phyloP scores from a whole-genome alignment of 2,113 vertebrate species.

The Guaruba guarouba region DNA sequence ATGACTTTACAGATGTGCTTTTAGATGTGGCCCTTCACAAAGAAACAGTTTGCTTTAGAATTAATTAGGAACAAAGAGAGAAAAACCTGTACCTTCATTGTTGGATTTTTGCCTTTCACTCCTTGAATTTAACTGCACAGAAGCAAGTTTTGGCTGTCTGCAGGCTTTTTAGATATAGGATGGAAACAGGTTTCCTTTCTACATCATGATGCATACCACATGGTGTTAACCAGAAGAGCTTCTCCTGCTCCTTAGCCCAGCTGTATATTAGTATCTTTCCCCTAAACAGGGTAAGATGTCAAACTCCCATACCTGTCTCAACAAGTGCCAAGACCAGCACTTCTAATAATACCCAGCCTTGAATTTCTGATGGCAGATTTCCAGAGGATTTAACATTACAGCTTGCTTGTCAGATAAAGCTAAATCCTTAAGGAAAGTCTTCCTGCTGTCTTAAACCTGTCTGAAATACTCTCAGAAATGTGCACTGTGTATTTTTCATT shows the following conservation, averaged over 20 bases:
- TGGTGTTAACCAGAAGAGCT: neutral
- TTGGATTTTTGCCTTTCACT: neutral
- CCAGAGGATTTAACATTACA: neutral
- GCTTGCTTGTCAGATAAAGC: neutral
- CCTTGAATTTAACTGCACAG: neutral
- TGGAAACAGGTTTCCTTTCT: neutral
- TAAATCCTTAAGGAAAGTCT: slow-evolving; percentile 12
- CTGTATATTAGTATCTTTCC: neutral
- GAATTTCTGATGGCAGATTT: neutral
- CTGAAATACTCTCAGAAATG: neutral
- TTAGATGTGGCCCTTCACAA: neutral
- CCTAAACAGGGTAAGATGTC: neutral
- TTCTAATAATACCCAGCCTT: neutral
- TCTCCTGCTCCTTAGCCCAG: neutral
- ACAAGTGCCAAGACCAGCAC: neutral
- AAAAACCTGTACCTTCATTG: neutral
- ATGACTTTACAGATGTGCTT: neutral
- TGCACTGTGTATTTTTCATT: neutral
- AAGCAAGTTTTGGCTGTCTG: neutral
- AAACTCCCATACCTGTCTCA: neutral
- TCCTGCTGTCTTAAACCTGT: neutral
- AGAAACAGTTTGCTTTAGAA: neutral
- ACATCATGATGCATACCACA: neutral
- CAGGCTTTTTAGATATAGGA: neutral
- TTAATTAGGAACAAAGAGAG: neutral